These are phyloP conservation scores for Drosophila bocki DNA, from an alignment of 1,140 invertebrate genomes.

Conservation along the genomic window DNA sequence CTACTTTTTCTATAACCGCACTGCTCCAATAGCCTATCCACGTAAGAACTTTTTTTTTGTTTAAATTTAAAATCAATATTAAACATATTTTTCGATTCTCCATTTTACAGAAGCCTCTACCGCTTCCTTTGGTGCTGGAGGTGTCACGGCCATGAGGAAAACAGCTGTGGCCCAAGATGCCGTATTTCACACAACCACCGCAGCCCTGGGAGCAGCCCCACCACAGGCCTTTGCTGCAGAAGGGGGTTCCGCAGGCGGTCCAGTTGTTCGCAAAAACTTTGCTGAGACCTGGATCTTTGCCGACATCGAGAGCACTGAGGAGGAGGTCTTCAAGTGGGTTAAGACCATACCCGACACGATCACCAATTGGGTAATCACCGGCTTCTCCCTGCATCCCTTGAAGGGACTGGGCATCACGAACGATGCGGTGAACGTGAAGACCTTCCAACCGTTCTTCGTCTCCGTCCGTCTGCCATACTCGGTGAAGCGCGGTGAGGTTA, in stretches of 20 bases:
- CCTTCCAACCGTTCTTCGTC: conserved; percentile 96
- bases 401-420: conserved; percentile 93
- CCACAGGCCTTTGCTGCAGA: not conserved
- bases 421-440: conserved; percentile 90
- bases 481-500: conserved; percentile 89
- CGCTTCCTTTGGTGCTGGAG: conserved; percentile 1
- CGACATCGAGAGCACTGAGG: conserved; percentile 68
- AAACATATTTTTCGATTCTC: not conserved
- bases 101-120: conserved; percentile 21
- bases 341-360: conserved; percentile 93
- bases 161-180: conserved; percentile 13
- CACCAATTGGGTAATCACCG: conserved; percentile 96
- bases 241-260: not conserved
- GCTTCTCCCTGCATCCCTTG: conserved; percentile 94
- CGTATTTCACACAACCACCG: not conserved
- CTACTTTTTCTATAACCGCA: conserved; percentile 75
- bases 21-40: conserved; percentile 29
- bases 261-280: conserved; percentile 70
- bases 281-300: conserved; percentile 81
- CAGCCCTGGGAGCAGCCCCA: not conserved
- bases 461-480: conserved; percentile 92
- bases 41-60: conserved; percentile 36
- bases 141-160: conserved; percentile 40
- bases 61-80: not conserved
- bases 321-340: conserved; percentile 83